Evolutionary conservation across 2,113 vertebrate species (phyloP).

Genomic region (Chelonoidis abingdonii): DNA sequence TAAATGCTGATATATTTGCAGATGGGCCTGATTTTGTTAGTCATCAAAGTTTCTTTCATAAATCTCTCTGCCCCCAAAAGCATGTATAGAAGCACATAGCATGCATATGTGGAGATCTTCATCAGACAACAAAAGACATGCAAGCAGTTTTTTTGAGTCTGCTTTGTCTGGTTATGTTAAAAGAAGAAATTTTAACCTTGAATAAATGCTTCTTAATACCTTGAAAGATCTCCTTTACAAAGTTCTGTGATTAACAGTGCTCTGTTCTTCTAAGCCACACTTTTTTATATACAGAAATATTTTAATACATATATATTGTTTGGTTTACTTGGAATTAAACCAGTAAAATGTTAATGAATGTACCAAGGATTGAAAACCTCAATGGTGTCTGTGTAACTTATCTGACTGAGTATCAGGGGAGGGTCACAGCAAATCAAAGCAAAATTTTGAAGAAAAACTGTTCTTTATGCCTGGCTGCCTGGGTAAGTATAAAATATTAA

Average conservation of each 20-base stretch:
- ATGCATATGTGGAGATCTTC: neutral
- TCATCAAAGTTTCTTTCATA: neutral
- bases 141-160: neutral
- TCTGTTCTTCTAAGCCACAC: neutral
- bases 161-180: neutral
- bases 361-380: slow-evolving; percentile 36
- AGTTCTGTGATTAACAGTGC: slow-evolving; percentile 1
- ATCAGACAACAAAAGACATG: neutral
- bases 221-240: neutral
- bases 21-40: neutral
- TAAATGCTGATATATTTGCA: neutral
- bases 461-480: slow-evolving; percentile 44
- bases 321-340: slow-evolving; percentile 42
- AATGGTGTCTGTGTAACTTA: slow-evolving; percentile 31
- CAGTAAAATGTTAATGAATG: slow-evolving; percentile 44
- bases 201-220: neutral
- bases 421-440: slow-evolving; percentile 60
- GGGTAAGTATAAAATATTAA: slow-evolving; percentile 61
- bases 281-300: slow-evolving; percentile 19
- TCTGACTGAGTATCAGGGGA: neutral
- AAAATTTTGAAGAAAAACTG: slow-evolving; percentile 54
- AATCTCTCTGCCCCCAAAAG: neutral
- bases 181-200: neutral
- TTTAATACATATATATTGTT: slow-evolving; percentile 38
- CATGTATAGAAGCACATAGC: neutral